Percentiles rank a stretch among this genome's conserved stretches.
Evolutionary conservation across 2,888 invertebrate genomes (phyloP).

Genomic region (Chloroclysta siterata): DNA sequence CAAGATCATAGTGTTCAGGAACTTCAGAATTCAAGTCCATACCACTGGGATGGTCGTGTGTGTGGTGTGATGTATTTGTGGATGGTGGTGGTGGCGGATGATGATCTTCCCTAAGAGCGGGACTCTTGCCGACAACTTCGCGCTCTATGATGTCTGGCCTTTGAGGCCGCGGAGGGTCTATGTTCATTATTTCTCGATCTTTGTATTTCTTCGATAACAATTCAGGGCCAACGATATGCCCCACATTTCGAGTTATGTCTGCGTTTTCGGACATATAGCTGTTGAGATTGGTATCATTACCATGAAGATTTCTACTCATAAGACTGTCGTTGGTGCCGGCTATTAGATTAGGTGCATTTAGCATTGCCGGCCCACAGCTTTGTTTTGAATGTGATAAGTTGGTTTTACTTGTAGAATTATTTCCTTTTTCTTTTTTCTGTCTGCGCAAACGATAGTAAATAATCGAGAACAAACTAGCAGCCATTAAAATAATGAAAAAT

Average conservation of each 20-base stretch:
- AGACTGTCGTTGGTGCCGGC: conserved; percentile 88
- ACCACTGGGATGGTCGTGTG: conserved; percentile 89
- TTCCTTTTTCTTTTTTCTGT: conserved; percentile 94
- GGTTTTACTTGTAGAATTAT: conserved; percentile 86
- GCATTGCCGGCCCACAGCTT: conserved; percentile 88
- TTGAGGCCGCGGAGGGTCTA: conserved; percentile 91
- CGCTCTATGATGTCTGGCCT: conserved; percentile 97
- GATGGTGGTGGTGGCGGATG: conserved; percentile 92
- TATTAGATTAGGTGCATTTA: conserved; percentile 88
- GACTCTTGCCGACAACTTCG: conserved; percentile 93
- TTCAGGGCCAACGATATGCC: conserved; percentile 93
- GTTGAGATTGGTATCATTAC: conserved; percentile 88
- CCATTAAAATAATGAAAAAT: conserved; percentile 95
- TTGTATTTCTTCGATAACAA: conserved; percentile 95
- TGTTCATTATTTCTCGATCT: conserved; percentile 91
- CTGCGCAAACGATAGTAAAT: conserved; percentile 95
- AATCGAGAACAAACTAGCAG: conserved; percentile 95
- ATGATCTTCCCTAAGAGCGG: conserved; percentile 90
- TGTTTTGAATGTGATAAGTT: conserved; percentile 92
- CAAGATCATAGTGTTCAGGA: conserved; percentile 97
- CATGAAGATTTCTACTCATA: conserved; percentile 88
- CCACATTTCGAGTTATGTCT: conserved; percentile 90
- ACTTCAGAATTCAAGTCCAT: conserved; percentile 91
- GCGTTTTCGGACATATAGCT: conserved; percentile 90
- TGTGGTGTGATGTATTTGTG: conserved; percentile 88